phyloP scores from a whole-genome alignment of 2,797 vertebrate species.

The Pseudochromis fuscus region DNA sequence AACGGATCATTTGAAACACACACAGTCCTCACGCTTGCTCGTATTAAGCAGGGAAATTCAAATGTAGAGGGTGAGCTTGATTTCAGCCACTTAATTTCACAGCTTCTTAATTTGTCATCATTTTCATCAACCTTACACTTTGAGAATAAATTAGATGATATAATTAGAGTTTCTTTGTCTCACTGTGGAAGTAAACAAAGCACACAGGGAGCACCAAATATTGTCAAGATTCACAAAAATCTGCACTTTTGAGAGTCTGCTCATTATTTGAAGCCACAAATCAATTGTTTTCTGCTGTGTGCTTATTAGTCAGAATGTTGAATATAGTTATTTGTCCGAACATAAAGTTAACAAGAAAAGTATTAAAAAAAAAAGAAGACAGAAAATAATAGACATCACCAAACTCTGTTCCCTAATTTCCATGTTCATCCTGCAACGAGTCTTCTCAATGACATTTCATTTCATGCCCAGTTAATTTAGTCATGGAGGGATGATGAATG shows the following conservation, averaged over 20 bases:
- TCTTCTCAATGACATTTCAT: conserved; percentile 73
- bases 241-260: background rate
- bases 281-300: conserved; percentile 30
- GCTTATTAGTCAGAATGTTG: conserved; percentile 30
- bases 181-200: conserved; percentile 5
- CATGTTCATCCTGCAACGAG: conserved; percentile 60
- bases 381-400: conserved; percentile 24
- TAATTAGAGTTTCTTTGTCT: conserved; percentile 22
- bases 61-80: conserved; percentile 48
- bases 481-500: conserved; percentile 73
- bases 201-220: conserved; percentile 2
- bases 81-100: conserved; percentile 62
- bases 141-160: conserved; percentile 43
- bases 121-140: conserved; percentile 23
- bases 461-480: conserved; percentile 80
- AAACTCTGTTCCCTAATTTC: conserved; percentile 59
- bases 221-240: conserved; percentile 10
- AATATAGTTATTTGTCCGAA: conserved; percentile 44
- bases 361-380: conserved; percentile 13
- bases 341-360: conserved; percentile 54
- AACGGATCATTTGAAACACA: conserved; percentile 71
- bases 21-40: conserved; percentile 41
- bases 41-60: conserved; percentile 50
- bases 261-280: conserved; percentile 34
- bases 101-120: conserved; percentile 64